Evolutionary conservation across 1,140 invertebrate genomes (phyloP).

Genomic region (Capitella teleta): DNA sequence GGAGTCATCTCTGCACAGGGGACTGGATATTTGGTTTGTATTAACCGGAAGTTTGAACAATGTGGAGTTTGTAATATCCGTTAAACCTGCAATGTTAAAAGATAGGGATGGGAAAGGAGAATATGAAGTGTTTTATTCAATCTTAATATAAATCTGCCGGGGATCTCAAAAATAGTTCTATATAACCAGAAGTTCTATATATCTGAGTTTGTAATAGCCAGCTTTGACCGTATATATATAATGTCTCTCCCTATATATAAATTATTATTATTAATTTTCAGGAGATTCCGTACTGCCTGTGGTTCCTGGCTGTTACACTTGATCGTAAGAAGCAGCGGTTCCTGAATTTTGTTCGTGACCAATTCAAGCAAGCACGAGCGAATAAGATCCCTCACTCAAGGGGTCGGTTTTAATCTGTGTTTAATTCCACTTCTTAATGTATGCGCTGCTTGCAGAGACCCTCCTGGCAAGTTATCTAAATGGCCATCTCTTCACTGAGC

Average conservation of each 20-base stretch:
- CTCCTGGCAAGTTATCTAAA: conserved; percentile 36
- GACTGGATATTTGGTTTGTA: too few species aligned
- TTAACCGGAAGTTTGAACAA: too few species aligned
- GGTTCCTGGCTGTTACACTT: conserved; percentile 38
- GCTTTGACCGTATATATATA: too few species aligned
- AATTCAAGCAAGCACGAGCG: conserved; percentile 22
- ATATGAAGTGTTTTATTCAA: neutral
- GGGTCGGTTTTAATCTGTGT: neutral
- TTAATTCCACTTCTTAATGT: neutral
- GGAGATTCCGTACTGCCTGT: conserved; percentile 37
- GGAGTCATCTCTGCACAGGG: too few species aligned
- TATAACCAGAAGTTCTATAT: neutral
- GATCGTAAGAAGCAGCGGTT: conserved; percentile 32
- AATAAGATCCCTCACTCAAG: neutral
- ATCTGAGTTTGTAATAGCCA: neutral
- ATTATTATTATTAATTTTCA: conserved; percentile 17
- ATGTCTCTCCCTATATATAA: too few species aligned
- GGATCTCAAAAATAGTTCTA: neutral
- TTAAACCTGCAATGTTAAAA: neutral
- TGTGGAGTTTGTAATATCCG: too few species aligned
- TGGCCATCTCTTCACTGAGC: conserved; percentile 36
- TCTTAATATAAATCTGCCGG: neutral
- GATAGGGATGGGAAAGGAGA: neutral
- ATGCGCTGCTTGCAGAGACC: conserved; percentile 28
- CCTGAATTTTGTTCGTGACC: conserved; percentile 27